These are phyloP conservation scores for Eulacestoma nigropectus DNA, from an alignment of 2,113 vertebrate genomes.

Conservation along the genomic window DNA sequence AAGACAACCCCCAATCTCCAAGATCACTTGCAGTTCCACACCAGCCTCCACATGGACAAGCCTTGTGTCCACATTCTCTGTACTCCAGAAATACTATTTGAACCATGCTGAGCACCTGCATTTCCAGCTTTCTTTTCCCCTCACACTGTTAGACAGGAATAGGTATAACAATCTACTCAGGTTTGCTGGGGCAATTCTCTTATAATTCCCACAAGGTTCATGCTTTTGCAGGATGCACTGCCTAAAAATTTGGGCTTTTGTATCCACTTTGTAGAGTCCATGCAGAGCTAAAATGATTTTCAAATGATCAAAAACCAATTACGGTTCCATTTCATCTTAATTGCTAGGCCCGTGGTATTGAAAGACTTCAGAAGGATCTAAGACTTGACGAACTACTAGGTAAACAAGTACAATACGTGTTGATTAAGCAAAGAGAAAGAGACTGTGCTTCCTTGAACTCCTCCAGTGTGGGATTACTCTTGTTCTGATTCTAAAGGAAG, in stretches of 20 bases:
- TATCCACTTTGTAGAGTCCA: not conserved
- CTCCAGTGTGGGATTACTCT: not conserved
- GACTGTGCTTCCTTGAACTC: not conserved
- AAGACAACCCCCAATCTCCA: not conserved
- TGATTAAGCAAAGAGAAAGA: not conserved
- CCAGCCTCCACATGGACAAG: not conserved
- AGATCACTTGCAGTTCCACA: not conserved
- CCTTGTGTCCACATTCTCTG: not conserved
- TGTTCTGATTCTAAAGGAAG: not conserved
- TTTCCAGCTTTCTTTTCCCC: not conserved
- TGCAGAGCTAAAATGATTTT: not conserved
- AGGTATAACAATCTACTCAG: not conserved
- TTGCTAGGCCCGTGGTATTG: not conserved
- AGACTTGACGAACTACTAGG: not conserved
- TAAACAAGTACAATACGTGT: not conserved
- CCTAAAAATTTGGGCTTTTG: not conserved
- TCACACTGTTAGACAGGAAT: not conserved
- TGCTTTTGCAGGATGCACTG: not conserved
- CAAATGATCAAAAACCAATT: not conserved
- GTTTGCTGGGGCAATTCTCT: not conserved
- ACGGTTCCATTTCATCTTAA: not conserved
- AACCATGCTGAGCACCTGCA: not conserved
- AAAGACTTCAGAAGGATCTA: not conserved
- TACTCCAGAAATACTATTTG: not conserved
- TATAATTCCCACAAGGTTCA: not conserved